Base-by-base conservation (phyloP, 2,797 vertebrate species). In the Emys orbicularis region DNA sequence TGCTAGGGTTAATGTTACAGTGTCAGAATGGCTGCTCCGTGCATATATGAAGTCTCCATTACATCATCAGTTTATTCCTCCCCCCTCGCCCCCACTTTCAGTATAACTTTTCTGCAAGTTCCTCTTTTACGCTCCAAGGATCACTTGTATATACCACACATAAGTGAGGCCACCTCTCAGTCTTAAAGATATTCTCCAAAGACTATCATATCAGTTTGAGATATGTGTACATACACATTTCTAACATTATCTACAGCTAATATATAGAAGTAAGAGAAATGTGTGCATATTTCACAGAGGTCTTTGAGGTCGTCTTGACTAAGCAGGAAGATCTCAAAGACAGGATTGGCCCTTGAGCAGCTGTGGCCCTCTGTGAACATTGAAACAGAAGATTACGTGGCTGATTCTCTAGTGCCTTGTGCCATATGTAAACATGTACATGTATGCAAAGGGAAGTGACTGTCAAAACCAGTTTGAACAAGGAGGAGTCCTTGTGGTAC, bases 1-100 rank as follows among this genome's bases (percentile, higher is more conserved):
- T 52, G 65, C 2, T 16, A n/a, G 7, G 10, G 34, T 15, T 21
- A 88, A n/a, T 12, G n/a, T 0, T 41, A 44, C 2, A 1, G 49
- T 44, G 41, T 49, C 25, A 59, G 34, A 86, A 5, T 52, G 81
- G 34, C 79, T 81, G 52, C 13, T 53, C 79, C 18, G 7, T 53
- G 53, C 52, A 86, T 18, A 72, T 81, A 80, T 19, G 16, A n/a
- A 65, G 16, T 65, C 34, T 65, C 34, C 15, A 12, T 61, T 34
- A 34, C 21, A 23, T 23, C 21, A 72, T 72, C 65, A 41, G 18
- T 72, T 41, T 72, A 72, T 41, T 72, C 19, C n/a, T 72, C 65
- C 41, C 41, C 41, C 41, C 6, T 3, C 65, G 37, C 18, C 59
- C 31, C 16, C 31, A 57, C 27, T 57, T 57, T 12, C 27, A 68